Conservation (phyloP, 1,140 invertebrate species). For the Drosophila leontia region DNA sequence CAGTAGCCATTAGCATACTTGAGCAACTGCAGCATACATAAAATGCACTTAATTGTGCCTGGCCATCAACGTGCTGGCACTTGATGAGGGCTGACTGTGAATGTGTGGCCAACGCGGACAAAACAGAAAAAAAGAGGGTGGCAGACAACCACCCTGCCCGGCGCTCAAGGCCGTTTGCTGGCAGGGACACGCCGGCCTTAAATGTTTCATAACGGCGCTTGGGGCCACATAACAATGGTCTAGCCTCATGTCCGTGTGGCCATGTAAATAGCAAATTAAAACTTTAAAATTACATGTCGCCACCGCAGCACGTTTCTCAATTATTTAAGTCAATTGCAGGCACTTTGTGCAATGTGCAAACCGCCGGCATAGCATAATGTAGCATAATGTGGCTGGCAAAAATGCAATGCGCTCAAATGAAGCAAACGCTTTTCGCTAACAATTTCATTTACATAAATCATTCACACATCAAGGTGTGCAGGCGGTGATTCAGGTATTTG, state of each 20-base stretch:
- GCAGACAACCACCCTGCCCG: conserved; percentile 2
- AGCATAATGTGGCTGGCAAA: conserved; percentile 33
- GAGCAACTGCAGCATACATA: conserved; percentile 77
- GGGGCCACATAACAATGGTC: conserved; percentile 33
- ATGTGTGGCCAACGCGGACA: conserved; percentile 19
- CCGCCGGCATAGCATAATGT: conserved; percentile 20
- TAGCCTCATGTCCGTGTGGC: conserved; percentile 6
- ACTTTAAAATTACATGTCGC: conserved; percentile 58
- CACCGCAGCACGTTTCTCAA: conserved; percentile 43
- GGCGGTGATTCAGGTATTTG: background rate
- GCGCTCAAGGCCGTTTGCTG: conserved; percentile 40
- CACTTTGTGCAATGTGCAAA: conserved; percentile 13
- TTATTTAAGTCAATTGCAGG: conserved; percentile 55
- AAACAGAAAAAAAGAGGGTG: background rate
- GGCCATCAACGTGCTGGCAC: conserved; percentile 71
- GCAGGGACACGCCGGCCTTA: conserved; percentile 37
- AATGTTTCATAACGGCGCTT: conserved; percentile 57
- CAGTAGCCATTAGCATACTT: conserved; percentile 72
- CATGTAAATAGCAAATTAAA: conserved; percentile 61
- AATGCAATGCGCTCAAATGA: conserved; percentile 47
- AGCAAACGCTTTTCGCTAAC: conserved; percentile 44
- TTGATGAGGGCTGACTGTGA: conserved; percentile 59
- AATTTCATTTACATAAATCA: conserved; percentile 78
- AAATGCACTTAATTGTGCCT: conserved; percentile 78
- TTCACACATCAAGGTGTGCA: conserved; percentile 62